Percentiles rank a stretch among this genome's conserved stretches.
Conservation (phyloP, 2,113 vertebrate genomes). For the Eupsittula cactorum region DNA sequence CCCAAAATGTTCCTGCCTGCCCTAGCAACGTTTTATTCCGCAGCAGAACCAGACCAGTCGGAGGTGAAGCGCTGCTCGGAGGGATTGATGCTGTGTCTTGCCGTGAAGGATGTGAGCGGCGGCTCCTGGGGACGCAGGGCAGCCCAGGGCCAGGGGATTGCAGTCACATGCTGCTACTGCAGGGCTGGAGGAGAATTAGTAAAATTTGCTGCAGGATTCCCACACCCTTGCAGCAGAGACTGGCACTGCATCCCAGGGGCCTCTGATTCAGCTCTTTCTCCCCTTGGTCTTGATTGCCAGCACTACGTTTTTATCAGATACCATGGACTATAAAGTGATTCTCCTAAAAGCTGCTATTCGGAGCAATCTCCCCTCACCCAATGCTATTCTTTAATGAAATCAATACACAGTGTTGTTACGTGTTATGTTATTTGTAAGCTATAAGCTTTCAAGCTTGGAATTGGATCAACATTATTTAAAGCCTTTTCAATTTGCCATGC, state of each 20-base stretch:
- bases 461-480: slow-evolving; percentile 41
- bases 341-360: slow-evolving; percentile 7
- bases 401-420: slow-evolving; percentile 6
- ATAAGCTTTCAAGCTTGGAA: slow-evolving; percentile 33
- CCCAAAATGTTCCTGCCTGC: background rate
- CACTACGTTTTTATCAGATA: slow-evolving; percentile 4
- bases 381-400: slow-evolving; percentile 65
- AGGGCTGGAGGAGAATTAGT: slow-evolving; percentile 58
- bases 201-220: slow-evolving; percentile 54
- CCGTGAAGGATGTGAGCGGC: background rate
- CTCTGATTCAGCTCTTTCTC: slow-evolving; percentile 54
- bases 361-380: background rate
- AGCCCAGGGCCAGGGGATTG: background rate
- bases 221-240: slow-evolving; percentile 45
- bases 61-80: background rate
- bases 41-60: fast-evolving
- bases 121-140: background rate
- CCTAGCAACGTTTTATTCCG: background rate
- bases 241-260: background rate
- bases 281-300: slow-evolving; percentile 21
- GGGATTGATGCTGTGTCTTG: background rate
- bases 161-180: slow-evolving; percentile 42
- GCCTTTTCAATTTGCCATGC: slow-evolving; percentile 37
- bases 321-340: background rate
- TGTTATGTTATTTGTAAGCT: slow-evolving; percentile 26